Conservation (phyloP, 2,113 vertebrate genomes). For the Bostrychus sinensis region DNA sequence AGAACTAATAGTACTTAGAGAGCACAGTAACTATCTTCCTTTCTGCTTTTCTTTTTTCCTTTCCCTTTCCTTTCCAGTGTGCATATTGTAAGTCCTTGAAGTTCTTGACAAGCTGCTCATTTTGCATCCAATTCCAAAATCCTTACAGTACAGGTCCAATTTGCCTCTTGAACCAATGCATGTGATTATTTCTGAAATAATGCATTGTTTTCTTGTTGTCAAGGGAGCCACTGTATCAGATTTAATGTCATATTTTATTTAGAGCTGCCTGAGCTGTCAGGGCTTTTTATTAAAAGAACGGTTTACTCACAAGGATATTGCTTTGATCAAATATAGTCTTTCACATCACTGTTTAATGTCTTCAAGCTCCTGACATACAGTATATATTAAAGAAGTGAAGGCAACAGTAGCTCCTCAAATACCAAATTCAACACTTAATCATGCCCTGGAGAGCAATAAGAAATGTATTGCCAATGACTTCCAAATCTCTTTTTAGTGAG, state of each 20-base stretch:
- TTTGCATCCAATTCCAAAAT: not conserved
- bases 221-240: conserved; percentile 34
- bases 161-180: conserved; percentile 12
- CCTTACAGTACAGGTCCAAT: conserved; percentile 24
- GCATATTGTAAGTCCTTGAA: too few species aligned
- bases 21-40: too few species aligned
- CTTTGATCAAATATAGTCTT: conserved; percentile 49
- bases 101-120: not conserved
- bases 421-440: conserved; percentile 13
- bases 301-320: conserved; percentile 40
- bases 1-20: too few species aligned
- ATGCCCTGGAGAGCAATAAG: not conserved
- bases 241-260: conserved; percentile 57
- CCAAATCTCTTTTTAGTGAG: not conserved
- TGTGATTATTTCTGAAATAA: conserved; percentile 45
- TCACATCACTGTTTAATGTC: conserved; percentile 15
- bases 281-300: conserved; percentile 39
- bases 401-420: not conserved
- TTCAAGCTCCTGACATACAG: conserved; percentile 14
- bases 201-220: conserved; percentile 20
- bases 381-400: not conserved
- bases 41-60: too few species aligned
- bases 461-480: not conserved
- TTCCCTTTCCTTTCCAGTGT: too few species aligned
- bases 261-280: conserved; percentile 36